phyloP scores from a whole-genome alignment of 2,797 vertebrate genomes.

The Gorsachius magnificus region DNA sequence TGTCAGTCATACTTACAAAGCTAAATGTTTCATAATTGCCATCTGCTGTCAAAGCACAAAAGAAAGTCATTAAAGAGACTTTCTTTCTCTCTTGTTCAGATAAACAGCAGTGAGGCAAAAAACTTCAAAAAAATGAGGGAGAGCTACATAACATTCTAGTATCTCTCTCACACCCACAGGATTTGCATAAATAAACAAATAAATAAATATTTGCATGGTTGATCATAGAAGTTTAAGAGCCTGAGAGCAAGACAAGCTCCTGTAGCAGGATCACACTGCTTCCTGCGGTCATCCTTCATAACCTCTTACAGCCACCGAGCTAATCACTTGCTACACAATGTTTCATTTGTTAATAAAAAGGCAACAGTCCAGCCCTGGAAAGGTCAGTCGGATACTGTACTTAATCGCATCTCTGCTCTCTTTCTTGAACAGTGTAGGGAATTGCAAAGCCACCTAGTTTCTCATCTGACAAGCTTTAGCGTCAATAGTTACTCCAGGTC shows the following conservation, averaged over 20 bases:
- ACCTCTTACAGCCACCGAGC: not conserved
- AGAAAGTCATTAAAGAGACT: not conserved
- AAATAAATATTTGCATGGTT: not conserved
- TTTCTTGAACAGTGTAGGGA: not conserved
- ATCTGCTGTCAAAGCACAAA: not conserved
- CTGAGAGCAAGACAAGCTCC: not conserved
- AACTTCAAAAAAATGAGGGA: not conserved
- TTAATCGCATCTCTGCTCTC: not conserved
- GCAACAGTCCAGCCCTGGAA: not conserved
- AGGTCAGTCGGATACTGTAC: not conserved
- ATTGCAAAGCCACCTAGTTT: not conserved
- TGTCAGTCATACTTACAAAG: not conserved
- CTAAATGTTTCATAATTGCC: not conserved
- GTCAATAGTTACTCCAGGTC: not conserved
- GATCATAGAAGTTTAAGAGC: not conserved
- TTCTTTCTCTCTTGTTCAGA: not conserved
- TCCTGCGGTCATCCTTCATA: not conserved
- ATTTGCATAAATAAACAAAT: not conserved
- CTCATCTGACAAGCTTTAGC: not conserved
- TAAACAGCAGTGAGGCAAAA: not conserved
- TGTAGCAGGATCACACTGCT: not conserved
- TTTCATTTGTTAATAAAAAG: constrained; percentile 28
- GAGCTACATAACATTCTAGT: not conserved
- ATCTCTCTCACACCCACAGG: not conserved
- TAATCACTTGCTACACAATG: not conserved